Conservation (phyloP, 2,888 invertebrate genomes). For the Bedellia somnulentella region DNA sequence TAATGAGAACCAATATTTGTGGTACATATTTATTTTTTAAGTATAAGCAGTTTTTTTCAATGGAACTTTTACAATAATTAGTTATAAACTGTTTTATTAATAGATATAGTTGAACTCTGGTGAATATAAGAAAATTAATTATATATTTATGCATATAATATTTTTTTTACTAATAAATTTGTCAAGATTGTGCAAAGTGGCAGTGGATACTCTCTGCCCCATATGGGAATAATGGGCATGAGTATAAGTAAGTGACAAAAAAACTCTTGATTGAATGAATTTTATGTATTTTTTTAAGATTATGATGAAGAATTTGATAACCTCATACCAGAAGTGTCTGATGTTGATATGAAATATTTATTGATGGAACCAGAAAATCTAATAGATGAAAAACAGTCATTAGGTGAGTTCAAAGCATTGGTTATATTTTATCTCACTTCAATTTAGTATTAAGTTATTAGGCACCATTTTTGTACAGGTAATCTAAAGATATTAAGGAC, state of each 20-base stretch:
- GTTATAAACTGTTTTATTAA: too few species aligned
- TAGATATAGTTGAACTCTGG: too few species aligned
- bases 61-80: too few species aligned
- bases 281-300: constrained; percentile 22
- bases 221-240: neutral
- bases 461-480: neutral
- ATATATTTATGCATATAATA: neutral
- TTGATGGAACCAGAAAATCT: constrained; percentile 37
- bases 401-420: constrained; percentile 20
- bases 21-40: too few species aligned
- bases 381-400: constrained; percentile 37
- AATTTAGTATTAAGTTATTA: neutral
- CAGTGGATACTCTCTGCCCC: neutral
- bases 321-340: constrained; percentile 40
- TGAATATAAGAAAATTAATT: neutral
- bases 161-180: neutral
- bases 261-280: constrained; percentile 2
- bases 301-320: constrained; percentile 44
- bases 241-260: neutral
- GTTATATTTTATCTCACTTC: neutral
- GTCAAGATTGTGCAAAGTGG: neutral
- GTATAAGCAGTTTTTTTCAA: neutral
- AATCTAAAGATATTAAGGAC: neutral
- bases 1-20: too few species aligned
- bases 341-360: constrained; percentile 34